Evolutionary conservation across 92 coral and sea anemone genomes (phyloP), one percentile per base, ranked within the genome.

Genomic region (Montipora capitata): DNA sequence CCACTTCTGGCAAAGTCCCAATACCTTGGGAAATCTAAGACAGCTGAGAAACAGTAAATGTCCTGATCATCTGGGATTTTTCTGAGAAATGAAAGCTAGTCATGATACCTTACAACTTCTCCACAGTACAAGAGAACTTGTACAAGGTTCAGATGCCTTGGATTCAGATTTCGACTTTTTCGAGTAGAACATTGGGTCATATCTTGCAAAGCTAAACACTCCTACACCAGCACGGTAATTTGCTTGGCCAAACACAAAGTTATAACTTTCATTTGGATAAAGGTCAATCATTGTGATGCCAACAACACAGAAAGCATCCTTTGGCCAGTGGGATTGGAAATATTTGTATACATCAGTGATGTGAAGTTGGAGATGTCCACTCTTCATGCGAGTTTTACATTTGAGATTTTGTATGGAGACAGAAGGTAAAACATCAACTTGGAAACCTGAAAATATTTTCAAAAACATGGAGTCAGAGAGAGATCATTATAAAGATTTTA

Each of bases 201-300:
- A 92, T 51, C 95, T 78, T 9, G 95, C 95, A 88, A 88, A 92
- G 56, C 95, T 92, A 87, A 92, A 92, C 62, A 92, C 93, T 2
- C 93, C 95, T 7, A 92, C 83, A 27, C 93, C 95, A 40, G 35
- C 75, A 1, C 83, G 43, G 1, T 90, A 63, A 69, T 82, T 69
- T 6, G 95, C 95, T 68, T 92, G 90, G 44, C 95, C 95, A 68
- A 92, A 92, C 10, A 92, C 95, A 59, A 88, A 92, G 68, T 92
- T 84, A 93, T 90, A 88, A 65, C 74, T 65, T 40, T 92, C 95
- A 18, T 79, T 78, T 13, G 95, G 95, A 49, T 88, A 92, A 11
- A 92, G 83, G 44, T 92, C 95, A 54, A 84, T 76, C 95, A 89
- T 92, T 1, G 95, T 92, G 39, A 92, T 62, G 3, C 95, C 95